Base-by-base conservation (phyloP, 2,888 invertebrate species). In the Mystacides longicornis region DNA sequence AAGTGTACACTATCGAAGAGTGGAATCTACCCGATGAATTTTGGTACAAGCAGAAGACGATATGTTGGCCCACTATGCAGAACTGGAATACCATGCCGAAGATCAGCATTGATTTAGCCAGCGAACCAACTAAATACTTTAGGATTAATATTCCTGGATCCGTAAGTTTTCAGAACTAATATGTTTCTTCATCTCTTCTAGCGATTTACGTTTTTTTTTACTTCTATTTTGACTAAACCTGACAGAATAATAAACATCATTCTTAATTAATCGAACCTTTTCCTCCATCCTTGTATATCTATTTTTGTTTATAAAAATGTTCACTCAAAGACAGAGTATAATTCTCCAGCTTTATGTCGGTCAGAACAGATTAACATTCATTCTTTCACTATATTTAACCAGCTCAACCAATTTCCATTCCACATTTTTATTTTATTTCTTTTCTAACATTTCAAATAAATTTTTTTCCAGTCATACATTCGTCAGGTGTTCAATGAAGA, bases 381-480 rank as follows among this genome's bases (percentile, higher is more conserved):
- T n/a, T n/a, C n/a, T n/a, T n/a, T n/a, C n/a, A n/a, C n/a, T n/a
- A n/a, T n/a, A n/a, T n/a, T n/a, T n/a, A n/a, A n/a, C n/a, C n/a
- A n/a, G n/a, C n/a, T n/a, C n/a, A n/a, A n/a, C n/a, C n/a, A n/a
- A n/a, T n/a, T n/a, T n/a, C n/a, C n/a, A n/a, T n/a, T n/a, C n/a
- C n/a, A n/a, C n/a, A n/a, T n/a, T n/a, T n/a, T n/a, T n/a, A n/a
- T n/a, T n/a, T n/a, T n/a, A n/a, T n/a, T n/a, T n/a, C n/a, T n/a
- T n/a, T n/a, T n/a, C n/a, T n/a, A n/a, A n/a, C n/a, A n/a, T n/a
- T n/a, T n/a, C n/a, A n/a, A n/a, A n/a, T n/a, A n/a, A n/a, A n/a
- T 53, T 58, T 56, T 23, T 46, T 65, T 69, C 18, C 68, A 78
- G 78, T 78, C 75, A 47, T 79, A 76, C 62, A 75, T 79, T 68